These are phyloP conservation scores for Fissipunctia ypsillon DNA, from an alignment of 2,888 invertebrate genomes.

Conservation along the genomic window DNA sequence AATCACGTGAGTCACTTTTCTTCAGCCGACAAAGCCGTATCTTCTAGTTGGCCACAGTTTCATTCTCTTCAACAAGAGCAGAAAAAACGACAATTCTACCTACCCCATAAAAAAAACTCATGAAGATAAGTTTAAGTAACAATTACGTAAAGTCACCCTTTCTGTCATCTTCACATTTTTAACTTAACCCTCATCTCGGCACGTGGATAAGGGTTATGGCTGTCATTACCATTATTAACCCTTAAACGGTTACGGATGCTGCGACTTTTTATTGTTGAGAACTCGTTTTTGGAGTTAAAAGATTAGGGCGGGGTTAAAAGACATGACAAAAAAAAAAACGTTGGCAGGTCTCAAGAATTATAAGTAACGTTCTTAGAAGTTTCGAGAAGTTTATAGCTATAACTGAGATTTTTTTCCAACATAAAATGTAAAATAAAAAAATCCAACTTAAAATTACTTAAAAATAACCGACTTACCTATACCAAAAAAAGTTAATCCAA, in stretches of 20 bases:
- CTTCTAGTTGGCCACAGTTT: neutral
- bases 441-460: neutral
- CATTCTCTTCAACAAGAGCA: neutral
- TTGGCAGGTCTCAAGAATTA: neutral
- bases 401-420: neutral
- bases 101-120: constrained; percentile 21
- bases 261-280: constrained; percentile 70
- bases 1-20: neutral
- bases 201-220: constrained; percentile 83
- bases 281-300: constrained; percentile 61
- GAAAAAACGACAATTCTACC: neutral
- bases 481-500: constrained; percentile 11
- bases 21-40: neutral
- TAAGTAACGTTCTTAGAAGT: neutral
- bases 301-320: constrained; percentile 52
- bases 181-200: constrained; percentile 83
- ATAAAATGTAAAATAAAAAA: neutral
- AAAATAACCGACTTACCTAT: neutral
- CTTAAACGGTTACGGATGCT: constrained; percentile 83
- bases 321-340: neutral
- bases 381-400: neutral
- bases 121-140: constrained; percentile 53
- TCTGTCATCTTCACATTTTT: constrained; percentile 65
- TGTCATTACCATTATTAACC: constrained; percentile 81
- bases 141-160: constrained; percentile 64